phyloP scores from a whole-genome alignment of 2,888 invertebrate genomes.

The Cacoxenus indagator region DNA sequence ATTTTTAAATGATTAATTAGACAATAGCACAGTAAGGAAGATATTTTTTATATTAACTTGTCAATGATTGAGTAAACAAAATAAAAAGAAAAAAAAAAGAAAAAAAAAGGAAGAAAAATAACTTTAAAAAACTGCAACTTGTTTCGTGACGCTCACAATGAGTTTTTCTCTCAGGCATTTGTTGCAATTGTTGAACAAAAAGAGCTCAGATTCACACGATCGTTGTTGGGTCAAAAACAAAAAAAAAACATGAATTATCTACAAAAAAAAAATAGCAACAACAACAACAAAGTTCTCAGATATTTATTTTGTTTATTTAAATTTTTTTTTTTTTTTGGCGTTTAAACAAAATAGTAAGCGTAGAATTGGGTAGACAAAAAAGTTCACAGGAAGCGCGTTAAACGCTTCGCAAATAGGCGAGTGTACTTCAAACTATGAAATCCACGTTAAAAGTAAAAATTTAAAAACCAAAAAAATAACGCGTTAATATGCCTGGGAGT shows the following conservation, averaged over 20 bases:
- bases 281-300: neutral
- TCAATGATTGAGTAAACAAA: neutral
- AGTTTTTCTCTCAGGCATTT: conserved; percentile 5
- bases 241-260: neutral
- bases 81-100: neutral
- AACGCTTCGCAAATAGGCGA: neutral
- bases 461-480: neutral
- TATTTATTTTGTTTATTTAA: neutral
- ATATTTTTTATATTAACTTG: neutral
- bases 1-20: neutral
- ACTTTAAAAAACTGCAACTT: neutral
- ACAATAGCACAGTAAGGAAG: neutral
- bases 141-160: neutral
- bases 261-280: neutral
- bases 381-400: neutral
- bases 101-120: neutral
- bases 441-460: neutral
- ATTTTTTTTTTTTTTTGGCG: neutral
- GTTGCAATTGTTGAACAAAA: neutral
- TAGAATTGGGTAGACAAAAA: neutral
- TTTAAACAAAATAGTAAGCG: neutral
- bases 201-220: neutral
- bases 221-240: neutral
- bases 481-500: neutral
- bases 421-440: neutral